These are phyloP conservation scores for Ptychodera flava DNA, from an alignment of 35 echinoderm and acorn worm genomes.

Conservation along the genomic window DNA sequence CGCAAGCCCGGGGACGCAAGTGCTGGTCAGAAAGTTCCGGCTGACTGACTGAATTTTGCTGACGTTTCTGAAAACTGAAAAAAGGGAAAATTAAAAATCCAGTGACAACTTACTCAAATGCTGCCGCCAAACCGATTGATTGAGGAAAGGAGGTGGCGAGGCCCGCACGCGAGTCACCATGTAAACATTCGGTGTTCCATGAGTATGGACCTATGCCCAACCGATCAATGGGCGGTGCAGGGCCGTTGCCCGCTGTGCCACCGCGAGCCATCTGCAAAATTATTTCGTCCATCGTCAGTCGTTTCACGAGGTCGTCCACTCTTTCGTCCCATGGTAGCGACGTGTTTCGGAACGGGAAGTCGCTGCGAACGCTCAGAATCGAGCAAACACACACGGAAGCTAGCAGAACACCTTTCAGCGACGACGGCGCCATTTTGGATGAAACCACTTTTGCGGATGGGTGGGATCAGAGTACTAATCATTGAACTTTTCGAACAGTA, in stretches of 20 bases:
- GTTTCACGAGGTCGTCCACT: slow-evolving; percentile 58
- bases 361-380: not conserved
- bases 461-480: too few relatives aligned
- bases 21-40: too few relatives aligned
- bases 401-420: not conserved
- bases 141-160: slow-evolving; percentile 89
- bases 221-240: slow-evolving; percentile 70
- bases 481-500: too few relatives aligned
- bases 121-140: slow-evolving; percentile 73
- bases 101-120: slow-evolving; percentile 64
- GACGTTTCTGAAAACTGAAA: too few relatives aligned
- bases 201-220: slow-evolving; percentile 60
- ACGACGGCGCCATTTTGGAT: not conserved
- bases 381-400: not conserved
- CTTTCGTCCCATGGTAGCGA: slow-evolving; percentile 84
- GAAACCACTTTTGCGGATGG: too few relatives aligned
- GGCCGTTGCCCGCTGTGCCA: slow-evolving; percentile 67
- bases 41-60: too few relatives aligned
- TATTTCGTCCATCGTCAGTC: slow-evolving; percentile 73
- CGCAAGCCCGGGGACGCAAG: too few relatives aligned
- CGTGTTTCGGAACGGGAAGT: slow-evolving; percentile 65
- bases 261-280: slow-evolving; percentile 71
- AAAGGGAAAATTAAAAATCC: too few relatives aligned
- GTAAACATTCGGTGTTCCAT: slow-evolving; percentile 92
- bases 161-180: slow-evolving; percentile 61